phyloP scores from a whole-genome alignment of 2,888 invertebrate genomes.

The Halictus ligatus region DNA sequence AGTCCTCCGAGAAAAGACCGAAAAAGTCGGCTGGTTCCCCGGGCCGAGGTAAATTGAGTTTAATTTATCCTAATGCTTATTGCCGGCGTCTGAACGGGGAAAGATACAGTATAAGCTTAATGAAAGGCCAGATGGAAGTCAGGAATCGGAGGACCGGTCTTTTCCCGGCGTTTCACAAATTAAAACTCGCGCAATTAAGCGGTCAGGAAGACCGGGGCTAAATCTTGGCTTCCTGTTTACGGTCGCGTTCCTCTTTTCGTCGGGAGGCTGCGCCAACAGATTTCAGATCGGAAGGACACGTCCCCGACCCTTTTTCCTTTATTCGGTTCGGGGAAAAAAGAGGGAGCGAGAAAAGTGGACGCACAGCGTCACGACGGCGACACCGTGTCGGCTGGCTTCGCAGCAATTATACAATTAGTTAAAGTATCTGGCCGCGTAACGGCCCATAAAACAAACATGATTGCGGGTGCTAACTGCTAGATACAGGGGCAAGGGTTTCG shows the following conservation, averaged over 20 bases:
- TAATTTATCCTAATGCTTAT: conserved; percentile 59
- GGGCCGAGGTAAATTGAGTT: conserved; percentile 40
- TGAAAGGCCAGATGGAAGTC: conserved; percentile 59
- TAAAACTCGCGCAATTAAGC: conserved; percentile 81
- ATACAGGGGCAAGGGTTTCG: conserved; percentile 50
- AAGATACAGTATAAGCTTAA: conserved; percentile 59
- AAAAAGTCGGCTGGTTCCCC: neutral
- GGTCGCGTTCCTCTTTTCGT: conserved; percentile 68
- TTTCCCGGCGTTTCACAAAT: conserved; percentile 73
- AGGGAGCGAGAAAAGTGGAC: conserved; percentile 65
- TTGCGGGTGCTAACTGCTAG: conserved; percentile 66
- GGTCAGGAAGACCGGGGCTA: conserved; percentile 65
- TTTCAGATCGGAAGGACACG: conserved; percentile 36
- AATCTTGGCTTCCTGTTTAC: conserved; percentile 75
- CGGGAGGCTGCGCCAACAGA: conserved; percentile 17
- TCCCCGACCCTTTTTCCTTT: conserved; percentile 21
- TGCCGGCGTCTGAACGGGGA: conserved; percentile 36
- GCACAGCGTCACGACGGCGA: conserved; percentile 76
- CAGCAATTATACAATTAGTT: conserved; percentile 84
- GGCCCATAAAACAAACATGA: conserved; percentile 83
- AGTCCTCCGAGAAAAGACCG: neutral
- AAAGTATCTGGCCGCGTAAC: conserved; percentile 82
- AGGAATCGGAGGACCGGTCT: conserved; percentile 58
- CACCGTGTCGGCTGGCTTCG: conserved; percentile 69
- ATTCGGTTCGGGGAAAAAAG: conserved; percentile 42